Evolutionary conservation across 2,113 vertebrate species (phyloP).

Genomic region (Mus pahari): DNA sequence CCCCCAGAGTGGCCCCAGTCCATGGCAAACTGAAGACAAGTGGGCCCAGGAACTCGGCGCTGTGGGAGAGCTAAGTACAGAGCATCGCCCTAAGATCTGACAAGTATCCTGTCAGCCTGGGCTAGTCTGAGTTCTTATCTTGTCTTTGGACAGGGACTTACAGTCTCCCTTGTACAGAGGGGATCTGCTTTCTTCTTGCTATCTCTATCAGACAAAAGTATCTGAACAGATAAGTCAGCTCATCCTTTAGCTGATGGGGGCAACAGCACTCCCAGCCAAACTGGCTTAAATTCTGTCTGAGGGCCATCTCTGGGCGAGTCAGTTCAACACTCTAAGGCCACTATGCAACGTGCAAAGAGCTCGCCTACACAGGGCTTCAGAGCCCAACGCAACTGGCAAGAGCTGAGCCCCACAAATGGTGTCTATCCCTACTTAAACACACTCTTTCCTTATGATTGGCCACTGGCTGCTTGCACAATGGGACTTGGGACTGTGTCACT

Average conservation of each 20-base stretch:
- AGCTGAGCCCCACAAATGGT: no score
- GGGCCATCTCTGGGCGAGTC: neutral
- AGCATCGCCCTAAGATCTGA: neutral
- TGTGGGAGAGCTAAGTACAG: neutral
- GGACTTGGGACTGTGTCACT: rapidly evolving
- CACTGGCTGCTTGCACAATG: neutral
- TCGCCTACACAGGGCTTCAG: neutral
- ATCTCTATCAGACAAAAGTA: neutral
- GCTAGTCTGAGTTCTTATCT: neutral
- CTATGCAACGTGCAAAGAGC: neutral
- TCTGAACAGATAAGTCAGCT: neutral
- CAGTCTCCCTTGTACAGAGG: neutral
- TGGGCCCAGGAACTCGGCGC: neutral
- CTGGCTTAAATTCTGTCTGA: neutral
- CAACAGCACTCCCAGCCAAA: neutral
- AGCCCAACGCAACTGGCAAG: neutral
- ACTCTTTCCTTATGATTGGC: rapidly evolving
- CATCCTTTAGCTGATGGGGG: neutral
- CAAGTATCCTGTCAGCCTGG: neutral
- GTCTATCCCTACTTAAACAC: rapidly evolving
- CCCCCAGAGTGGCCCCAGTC: neutral
- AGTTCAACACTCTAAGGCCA: neutral
- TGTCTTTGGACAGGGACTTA: neutral
- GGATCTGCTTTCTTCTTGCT: neutral
- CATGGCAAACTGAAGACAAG: neutral